Conservation (phyloP, 1,140 invertebrate genomes). For the Drosophila ananassae region DNA sequence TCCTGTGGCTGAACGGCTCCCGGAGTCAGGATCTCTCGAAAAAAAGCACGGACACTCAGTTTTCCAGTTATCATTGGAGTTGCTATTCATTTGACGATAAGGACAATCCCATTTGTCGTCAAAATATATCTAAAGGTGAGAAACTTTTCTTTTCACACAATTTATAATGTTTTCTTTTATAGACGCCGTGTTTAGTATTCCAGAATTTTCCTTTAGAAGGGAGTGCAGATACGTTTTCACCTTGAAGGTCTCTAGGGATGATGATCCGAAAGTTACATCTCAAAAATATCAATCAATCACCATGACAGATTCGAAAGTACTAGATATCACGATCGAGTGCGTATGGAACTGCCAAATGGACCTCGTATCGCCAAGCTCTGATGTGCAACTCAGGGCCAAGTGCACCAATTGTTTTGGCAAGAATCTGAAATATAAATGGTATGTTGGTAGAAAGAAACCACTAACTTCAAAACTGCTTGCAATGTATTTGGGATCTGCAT, state of each 20-base stretch:
- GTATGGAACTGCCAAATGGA: conserved; percentile 19
- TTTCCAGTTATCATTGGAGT: conserved; percentile 31
- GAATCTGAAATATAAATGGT: conserved; percentile 20
- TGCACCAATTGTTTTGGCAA: conserved; percentile 26
- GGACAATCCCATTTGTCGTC: conserved; percentile 7
- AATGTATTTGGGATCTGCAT: not conserved
- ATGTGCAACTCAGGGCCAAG: conserved; percentile 13
- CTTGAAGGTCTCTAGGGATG: conserved; percentile 27
- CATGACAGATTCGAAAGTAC: not conserved
- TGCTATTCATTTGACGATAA: conserved; percentile 24
- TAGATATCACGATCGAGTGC: conserved; percentile 40
- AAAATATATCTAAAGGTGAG: conserved; percentile 36
- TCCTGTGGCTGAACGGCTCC: conserved; percentile 34
- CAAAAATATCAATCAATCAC: conserved; percentile 5
- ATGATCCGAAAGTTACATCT: conserved; percentile 11
- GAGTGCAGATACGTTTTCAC: conserved; percentile 23
- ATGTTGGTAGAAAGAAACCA: conserved; percentile 2
- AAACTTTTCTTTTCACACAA: not conserved
- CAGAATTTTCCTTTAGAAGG: not conserved
- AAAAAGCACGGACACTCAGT: conserved; percentile 5
- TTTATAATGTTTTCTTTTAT: not conserved
- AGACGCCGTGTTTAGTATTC: conserved; percentile 33
- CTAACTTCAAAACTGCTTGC: not conserved
- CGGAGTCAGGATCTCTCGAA: conserved; percentile 51
- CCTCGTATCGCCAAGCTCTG: conserved; percentile 1